Base-by-base conservation (phyloP, 2,113 vertebrate species). In the Alethe diademata region DNA sequence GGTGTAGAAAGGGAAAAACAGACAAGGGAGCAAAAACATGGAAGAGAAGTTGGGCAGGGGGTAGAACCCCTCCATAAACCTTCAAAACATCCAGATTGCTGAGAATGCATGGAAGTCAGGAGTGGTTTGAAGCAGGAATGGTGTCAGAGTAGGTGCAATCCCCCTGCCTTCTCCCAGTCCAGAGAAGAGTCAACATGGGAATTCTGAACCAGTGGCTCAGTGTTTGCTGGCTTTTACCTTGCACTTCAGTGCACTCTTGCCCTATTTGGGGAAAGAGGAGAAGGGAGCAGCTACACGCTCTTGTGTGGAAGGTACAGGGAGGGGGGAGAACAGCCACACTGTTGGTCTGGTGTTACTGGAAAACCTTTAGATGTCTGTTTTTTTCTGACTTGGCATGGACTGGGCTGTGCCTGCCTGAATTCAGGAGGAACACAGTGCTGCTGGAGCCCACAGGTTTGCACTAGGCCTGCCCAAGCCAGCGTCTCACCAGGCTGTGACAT, bases 391-490 rank as follows among this genome's bases (percentile, higher is more conserved):
- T 78, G 14, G 8, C 1, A 0, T 26, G 29, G 48, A 57, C 61
- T 10, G 66, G 78, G 40, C 14, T 14, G 57, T 6, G 57, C 14
- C 26, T 42, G 50, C 9, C n/a, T 1, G 42, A 26, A 29, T 33
- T 67, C 35, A 28, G 2, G 12, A 9, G 25, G 42, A 28, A 0
- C 11, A 5, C 7, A 3, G 31, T 3, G 29, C 6, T 35, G 50
- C 19, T 10, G 4, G 22, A 20, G 58, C 62, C 62, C 17, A 3
- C 9, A 5, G 26, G 20, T 42, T 25, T 20, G 24, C 1, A 4
- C 11, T 5, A 2, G 48, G 18, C 33, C 22, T 38, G 22, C 36
- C 16, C 0, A 0, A 5, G 19, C 4, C 42, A 1, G 23, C 1
- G 35, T 33, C 50, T 60, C 20, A 3, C 7, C 14, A 3, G 40